Percentiles rank a stretch among this genome's conserved stretches.
Evolutionary conservation across 2,888 invertebrate species (phyloP).

Genomic region (Drosophila lutescens): DNA sequence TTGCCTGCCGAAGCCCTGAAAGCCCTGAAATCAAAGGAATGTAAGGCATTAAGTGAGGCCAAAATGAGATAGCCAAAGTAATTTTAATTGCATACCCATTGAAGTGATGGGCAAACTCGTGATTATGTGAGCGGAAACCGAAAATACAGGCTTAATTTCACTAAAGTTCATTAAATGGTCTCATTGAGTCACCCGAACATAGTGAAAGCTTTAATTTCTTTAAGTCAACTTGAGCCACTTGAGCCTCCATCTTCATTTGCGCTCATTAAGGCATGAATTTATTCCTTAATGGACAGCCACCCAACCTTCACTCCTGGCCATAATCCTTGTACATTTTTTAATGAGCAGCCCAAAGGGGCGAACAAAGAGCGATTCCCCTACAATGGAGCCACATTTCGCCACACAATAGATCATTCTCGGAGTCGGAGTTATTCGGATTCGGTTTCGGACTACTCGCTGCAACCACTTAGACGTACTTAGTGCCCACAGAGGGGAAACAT

Average conservation of each 20-base stretch:
- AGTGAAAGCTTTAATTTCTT: background rate
- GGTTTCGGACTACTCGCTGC: constrained; percentile 14
- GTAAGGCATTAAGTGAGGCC: constrained; percentile 13
- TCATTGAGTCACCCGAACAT: too few species aligned
- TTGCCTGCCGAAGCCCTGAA: constrained; percentile 28
- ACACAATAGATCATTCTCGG: constrained; percentile 64
- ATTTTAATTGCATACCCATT: constrained; percentile 31
- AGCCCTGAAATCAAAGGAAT: constrained; percentile 24
- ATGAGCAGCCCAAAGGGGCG: constrained; percentile 52
- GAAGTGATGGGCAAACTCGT: constrained; percentile 1
- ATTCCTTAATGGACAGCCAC: constrained; percentile 49
- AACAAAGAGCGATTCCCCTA: constrained; percentile 27
- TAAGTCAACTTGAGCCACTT: constrained; percentile 1
- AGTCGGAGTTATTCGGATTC: constrained; percentile 11
- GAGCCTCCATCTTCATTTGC: background rate
- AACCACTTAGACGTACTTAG: constrained; percentile 76
- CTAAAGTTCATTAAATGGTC: constrained; percentile 2
- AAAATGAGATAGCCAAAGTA: constrained; percentile 21
- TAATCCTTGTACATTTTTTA: constrained; percentile 54
- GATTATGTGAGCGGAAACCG: background rate
- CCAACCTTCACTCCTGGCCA: background rate
- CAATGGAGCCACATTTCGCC: constrained; percentile 33
- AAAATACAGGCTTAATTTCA: background rate
- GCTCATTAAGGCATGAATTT: constrained; percentile 1
- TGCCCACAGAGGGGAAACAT: constrained; percentile 22